A percentile compares a stretch with the other conserved stretches of the same genome.
Conservation (phyloP, 2,797 vertebrate genomes). For the Gobio occitaniae region DNA sequence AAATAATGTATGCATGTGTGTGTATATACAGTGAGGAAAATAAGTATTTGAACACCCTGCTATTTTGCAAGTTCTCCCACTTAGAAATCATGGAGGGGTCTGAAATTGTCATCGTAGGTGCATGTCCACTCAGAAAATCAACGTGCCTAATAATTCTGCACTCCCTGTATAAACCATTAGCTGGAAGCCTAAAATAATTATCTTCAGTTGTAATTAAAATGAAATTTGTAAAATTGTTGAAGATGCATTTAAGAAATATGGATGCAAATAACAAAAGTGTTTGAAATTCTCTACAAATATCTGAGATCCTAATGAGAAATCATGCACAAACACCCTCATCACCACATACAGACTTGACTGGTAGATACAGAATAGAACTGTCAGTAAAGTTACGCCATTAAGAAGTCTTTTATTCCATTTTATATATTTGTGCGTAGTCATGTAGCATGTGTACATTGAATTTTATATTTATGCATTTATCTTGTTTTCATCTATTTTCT, state of each 20-base stretch:
- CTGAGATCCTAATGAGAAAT: not conserved
- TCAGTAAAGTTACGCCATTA: not conserved
- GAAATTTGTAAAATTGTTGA: not conserved
- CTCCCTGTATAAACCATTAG: constrained; percentile 18
- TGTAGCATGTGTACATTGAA: not conserved
- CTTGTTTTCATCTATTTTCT: not conserved
- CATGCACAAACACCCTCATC: not conserved
- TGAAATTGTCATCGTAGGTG: too few relatives aligned
- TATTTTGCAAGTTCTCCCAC: too few relatives aligned
- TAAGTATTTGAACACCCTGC: too few relatives aligned
- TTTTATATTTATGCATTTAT: not conserved
- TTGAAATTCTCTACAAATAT: not conserved
- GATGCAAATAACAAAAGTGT: not conserved
- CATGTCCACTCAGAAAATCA: too few relatives aligned
- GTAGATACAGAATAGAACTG: not conserved
- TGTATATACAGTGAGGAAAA: too few relatives aligned
- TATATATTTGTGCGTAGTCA: constrained; percentile 1
- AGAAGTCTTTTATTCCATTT: not conserved
- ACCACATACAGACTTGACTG: not conserved
- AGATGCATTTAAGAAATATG: not conserved
- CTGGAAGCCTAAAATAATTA: not conserved
- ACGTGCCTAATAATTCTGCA: too few relatives aligned
- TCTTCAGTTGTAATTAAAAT: not conserved
- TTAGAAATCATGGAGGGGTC: too few relatives aligned
- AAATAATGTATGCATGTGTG: too few relatives aligned